A percentile compares a stretch with the other conserved stretches of the same genome.
Conservation (phyloP, 2,113 vertebrate genomes). For the Caretta caretta region DNA sequence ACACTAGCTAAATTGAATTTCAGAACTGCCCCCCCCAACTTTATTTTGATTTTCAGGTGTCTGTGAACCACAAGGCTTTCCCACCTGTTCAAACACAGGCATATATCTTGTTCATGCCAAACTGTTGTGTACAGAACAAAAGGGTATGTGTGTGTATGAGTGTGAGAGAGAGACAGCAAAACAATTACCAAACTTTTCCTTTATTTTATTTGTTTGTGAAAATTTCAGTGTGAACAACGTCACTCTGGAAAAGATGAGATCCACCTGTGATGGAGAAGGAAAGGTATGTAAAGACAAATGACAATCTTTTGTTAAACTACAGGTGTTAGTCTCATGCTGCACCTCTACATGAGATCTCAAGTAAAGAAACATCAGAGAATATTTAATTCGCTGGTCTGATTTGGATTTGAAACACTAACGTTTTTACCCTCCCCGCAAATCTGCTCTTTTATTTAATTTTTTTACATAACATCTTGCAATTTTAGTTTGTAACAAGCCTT, state of each 20-base stretch:
- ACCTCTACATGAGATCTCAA: neutral
- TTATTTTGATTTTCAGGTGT: slow-evolving; percentile 67
- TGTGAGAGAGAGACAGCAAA: neutral
- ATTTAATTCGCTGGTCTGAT: slow-evolving; percentile 51
- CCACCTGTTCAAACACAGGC: slow-evolving; percentile 72
- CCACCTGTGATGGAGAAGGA: slow-evolving; percentile 4
- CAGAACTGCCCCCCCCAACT: slow-evolving; percentile 39
- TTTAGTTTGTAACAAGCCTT: neutral
- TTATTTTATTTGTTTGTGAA: slow-evolving; percentile 36
- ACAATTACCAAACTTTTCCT: neutral
- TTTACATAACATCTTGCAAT: slow-evolving; percentile 21
- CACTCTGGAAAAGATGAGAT: slow-evolving; percentile 29
- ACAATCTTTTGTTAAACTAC: slow-evolving; percentile 3
- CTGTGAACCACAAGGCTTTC: slow-evolving; percentile 59
- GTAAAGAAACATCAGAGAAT: slow-evolving; percentile 42
- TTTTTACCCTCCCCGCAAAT: neutral
- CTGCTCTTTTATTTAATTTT: neutral
- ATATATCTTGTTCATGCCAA: slow-evolving; percentile 54
- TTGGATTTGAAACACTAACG: slow-evolving; percentile 32
- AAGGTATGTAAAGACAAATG: neutral
- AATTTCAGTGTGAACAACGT: neutral
- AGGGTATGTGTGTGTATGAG: neutral
- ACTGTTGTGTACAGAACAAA: slow-evolving; percentile 16
- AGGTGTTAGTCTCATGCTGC: neutral
- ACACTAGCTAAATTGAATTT: slow-evolving; percentile 72